A percentile compares a stretch with the other conserved stretches of the same genome.
These are phyloP conservation scores for Uloborus plumipes DNA, from an alignment of 2,888 invertebrate species.

Conservation along the genomic window DNA sequence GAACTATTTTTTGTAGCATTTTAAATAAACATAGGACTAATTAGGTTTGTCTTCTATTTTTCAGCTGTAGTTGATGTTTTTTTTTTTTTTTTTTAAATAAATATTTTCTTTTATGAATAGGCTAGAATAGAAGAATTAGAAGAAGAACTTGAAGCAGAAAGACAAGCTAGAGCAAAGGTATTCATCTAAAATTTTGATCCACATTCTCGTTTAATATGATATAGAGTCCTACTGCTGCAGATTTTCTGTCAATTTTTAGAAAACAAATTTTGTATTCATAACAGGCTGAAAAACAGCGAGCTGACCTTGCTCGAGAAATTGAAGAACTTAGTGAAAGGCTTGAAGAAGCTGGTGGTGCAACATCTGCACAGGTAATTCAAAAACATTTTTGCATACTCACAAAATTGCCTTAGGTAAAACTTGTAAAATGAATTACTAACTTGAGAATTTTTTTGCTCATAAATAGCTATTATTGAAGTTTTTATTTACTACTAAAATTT, in stretches of 20 bases:
- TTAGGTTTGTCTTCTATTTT: no score
- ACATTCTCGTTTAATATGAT: no score
- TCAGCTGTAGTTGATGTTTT: no score
- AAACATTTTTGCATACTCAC: neutral
- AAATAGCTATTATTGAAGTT: no score
- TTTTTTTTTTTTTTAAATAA: neutral
- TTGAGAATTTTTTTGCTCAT: neutral
- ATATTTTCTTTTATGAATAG: constrained; percentile 66
- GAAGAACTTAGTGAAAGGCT: constrained; percentile 97
- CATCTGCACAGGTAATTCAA: constrained; percentile 84
- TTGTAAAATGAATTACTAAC: neutral
- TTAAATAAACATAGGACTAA: no score
- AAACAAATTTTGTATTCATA: neutral
- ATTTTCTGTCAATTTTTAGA: no score
- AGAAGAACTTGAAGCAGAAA: constrained; percentile 99
- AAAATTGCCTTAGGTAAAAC: neutral
- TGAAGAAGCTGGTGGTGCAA: constrained; percentile 99
- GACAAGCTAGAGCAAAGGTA: constrained; percentile 93
- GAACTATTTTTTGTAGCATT: no score
- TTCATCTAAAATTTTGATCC: no score
- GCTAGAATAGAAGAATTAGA: constrained; percentile 98
- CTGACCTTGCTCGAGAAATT: constrained; percentile 95
- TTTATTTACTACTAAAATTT: no score
- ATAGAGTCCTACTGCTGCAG: no score
- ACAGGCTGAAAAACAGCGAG: constrained; percentile 95